A percentile compares a stretch with the other conserved stretches of the same genome.
phyloP scores from a whole-genome alignment of 2,797 vertebrate species.

The Sciurus carolinensis region DNA sequence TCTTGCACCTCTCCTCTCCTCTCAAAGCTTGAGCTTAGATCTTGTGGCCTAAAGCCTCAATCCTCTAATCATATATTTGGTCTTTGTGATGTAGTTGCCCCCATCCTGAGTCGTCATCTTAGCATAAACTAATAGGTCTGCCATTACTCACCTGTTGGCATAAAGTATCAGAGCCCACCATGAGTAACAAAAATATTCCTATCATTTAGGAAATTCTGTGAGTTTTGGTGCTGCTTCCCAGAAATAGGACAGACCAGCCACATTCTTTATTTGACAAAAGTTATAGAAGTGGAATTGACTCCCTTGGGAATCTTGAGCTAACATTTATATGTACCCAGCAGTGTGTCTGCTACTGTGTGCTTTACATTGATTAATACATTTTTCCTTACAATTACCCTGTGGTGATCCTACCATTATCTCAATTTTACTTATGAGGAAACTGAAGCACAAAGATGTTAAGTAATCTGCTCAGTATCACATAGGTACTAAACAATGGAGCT shows the following conservation, averaged over 20 bases:
- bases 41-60: neutral
- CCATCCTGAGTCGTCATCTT: neutral
- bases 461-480: too few species aligned
- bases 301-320: slow-evolving; percentile 28
- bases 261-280: neutral
- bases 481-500: neutral
- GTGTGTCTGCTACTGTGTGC: neutral
- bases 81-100: slow-evolving; percentile 20
- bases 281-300: slow-evolving; percentile 11
- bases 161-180: neutral
- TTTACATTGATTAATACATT: slow-evolving; percentile 30
- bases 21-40: neutral
- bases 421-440: neutral
- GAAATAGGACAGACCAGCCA: neutral
- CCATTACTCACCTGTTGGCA: neutral
- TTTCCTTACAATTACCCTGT: slow-evolving; percentile 14
- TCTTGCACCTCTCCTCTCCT: neutral
- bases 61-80: neutral
- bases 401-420: neutral
- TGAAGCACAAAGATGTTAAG: too few species aligned
- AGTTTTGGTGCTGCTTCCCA: neutral
- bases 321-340: neutral
- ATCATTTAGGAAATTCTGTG: neutral
- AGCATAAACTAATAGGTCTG: neutral
- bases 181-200: slow-evolving; percentile 1